phyloP scores from a whole-genome alignment of 2,888 invertebrate genomes.

The Acronicta alni region DNA sequence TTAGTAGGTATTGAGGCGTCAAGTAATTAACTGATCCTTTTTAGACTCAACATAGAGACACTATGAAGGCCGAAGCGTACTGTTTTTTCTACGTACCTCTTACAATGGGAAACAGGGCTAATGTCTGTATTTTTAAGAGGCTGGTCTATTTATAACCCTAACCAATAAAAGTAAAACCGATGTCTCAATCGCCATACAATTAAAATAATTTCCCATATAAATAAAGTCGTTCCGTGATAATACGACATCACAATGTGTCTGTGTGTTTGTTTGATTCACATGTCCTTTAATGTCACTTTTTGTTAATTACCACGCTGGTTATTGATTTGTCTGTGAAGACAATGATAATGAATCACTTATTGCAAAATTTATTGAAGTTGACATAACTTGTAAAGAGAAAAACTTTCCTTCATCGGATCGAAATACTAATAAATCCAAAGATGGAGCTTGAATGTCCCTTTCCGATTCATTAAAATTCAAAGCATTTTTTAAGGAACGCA shows the following conservation, averaged over 20 bases:
- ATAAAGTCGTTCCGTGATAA: conserved; percentile 32
- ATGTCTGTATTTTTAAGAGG: too few relatives aligned
- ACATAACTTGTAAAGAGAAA: background rate
- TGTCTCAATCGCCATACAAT: conserved; percentile 11
- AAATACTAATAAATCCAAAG: background rate
- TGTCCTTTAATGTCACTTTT: conserved; percentile 54
- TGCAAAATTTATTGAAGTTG: background rate
- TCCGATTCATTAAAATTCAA: too few relatives aligned
- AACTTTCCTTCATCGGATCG: too few relatives aligned
- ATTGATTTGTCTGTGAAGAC: conserved; percentile 52
- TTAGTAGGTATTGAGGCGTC: too few relatives aligned
- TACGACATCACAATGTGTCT: conserved; percentile 43
- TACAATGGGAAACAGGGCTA: too few relatives aligned
- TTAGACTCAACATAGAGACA: too few relatives aligned
- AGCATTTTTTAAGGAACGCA: too few relatives aligned
- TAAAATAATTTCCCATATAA: conserved; percentile 39
- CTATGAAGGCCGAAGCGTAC: too few relatives aligned
- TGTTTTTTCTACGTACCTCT: too few relatives aligned
- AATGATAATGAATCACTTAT: too few relatives aligned
- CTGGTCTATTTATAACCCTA: background rate
- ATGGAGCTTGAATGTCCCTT: too few relatives aligned
- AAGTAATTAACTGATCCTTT: too few relatives aligned
- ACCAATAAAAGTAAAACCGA: conserved; percentile 23
- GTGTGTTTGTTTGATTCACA: conserved; percentile 42
- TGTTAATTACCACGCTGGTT: conserved; percentile 34